Percentiles rank a stretch among this genome's conserved stretches.
Evolutionary conservation across 2,888 invertebrate species (phyloP).

Genomic region (Noctua janthina): DNA sequence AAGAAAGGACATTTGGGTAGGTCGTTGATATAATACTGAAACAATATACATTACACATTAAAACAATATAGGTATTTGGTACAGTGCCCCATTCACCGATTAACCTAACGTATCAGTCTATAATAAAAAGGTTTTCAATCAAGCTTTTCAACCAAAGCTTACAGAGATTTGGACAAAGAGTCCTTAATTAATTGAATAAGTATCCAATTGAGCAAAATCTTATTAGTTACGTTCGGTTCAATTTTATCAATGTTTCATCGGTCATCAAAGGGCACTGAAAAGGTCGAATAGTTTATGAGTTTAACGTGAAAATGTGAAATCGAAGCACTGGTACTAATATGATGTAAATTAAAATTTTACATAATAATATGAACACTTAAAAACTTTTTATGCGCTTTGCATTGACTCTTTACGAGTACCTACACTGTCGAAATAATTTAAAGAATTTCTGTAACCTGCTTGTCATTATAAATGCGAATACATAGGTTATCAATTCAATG

Average conservation of each 20-base stretch:
- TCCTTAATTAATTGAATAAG: conserved; percentile 49
- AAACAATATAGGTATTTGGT: not conserved
- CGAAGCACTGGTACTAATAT: not conserved
- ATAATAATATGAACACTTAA: not conserved
- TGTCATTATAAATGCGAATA: no score
- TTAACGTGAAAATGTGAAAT: not conserved
- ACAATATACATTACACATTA: no score
- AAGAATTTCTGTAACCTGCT: no score
- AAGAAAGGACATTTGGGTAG: no score
- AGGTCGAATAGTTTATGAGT: conserved; percentile 3
- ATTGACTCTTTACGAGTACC: not conserved
- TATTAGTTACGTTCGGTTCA: conserved; percentile 29
- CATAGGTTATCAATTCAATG: no score
- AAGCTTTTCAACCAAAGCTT: conserved; percentile 36
- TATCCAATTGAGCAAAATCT: conserved; percentile 33
- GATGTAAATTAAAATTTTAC: not conserved
- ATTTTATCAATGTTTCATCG: conserved; percentile 22
- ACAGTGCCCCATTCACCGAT: not conserved
- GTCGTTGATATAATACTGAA: no score
- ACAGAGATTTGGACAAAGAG: conserved; percentile 12
- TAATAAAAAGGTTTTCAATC: conserved; percentile 20
- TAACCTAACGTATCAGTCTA: conserved; percentile 6
- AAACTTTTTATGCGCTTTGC: not conserved
- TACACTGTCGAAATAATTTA: not conserved
- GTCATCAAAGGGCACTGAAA: conserved; percentile 17